phyloP scores from a whole-genome alignment of 2,797 vertebrate species.

The Phoebastria nigripes region DNA sequence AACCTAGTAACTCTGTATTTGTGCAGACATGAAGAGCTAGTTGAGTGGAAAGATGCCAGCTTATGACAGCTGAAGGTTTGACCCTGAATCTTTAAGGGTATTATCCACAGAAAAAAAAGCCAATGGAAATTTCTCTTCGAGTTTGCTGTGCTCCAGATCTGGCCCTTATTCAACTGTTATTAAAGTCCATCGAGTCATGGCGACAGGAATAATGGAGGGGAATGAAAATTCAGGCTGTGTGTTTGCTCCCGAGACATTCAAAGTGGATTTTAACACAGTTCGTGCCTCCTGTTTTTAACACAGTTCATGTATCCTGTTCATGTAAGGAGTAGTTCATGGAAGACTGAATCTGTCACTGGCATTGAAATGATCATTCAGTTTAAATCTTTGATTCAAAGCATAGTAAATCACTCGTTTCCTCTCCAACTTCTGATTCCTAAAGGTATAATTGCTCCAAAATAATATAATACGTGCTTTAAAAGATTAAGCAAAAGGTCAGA shows the following conservation, averaged over 20 bases:
- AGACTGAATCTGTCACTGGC: not conserved
- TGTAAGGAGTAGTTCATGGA: not conserved
- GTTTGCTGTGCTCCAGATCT: not conserved
- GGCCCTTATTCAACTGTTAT: not conserved
- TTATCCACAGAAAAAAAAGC: not conserved
- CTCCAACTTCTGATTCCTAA: not conserved
- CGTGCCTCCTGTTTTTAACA: not conserved
- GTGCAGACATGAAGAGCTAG: not conserved
- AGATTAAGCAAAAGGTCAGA: not conserved
- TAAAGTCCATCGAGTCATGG: not conserved
- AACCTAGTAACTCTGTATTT: not conserved
- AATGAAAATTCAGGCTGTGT: not conserved
- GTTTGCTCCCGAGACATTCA: not conserved
- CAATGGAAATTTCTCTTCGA: conserved; percentile 1
- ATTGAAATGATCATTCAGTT: not conserved
- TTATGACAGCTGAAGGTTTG: conserved; percentile 14
- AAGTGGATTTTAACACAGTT: not conserved
- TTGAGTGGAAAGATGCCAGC: not conserved
- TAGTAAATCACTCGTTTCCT: conserved; percentile 4
- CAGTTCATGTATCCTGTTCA: not conserved
- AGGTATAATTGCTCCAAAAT: not conserved
- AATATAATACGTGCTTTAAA: not conserved
- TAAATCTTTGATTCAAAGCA: not conserved
- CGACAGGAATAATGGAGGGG: not conserved
- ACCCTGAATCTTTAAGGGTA: not conserved